Evolutionary conservation across 2,888 invertebrate genomes (phyloP).

Genomic region (Hymenopus coronatus): DNA sequence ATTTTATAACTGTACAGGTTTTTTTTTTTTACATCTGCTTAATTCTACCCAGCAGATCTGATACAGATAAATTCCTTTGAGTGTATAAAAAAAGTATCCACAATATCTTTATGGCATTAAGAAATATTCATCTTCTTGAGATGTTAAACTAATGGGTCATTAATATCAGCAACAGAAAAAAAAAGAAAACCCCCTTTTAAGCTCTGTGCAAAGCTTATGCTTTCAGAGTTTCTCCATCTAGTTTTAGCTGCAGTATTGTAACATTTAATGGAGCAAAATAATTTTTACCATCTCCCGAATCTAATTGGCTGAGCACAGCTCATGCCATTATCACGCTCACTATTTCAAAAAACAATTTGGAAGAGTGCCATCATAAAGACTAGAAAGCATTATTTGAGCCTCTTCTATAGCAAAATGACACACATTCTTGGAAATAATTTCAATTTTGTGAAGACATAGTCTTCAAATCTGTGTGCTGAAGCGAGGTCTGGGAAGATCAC

Average conservation of each 20-base stretch:
- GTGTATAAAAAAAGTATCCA: neutral
- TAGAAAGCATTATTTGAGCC: neutral
- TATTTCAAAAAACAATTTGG: no score
- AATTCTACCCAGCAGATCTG: neutral
- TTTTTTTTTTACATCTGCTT: neutral
- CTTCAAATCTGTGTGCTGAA: conserved; percentile 77
- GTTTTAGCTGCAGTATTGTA: no score
- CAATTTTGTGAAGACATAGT: neutral
- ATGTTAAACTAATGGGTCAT: neutral
- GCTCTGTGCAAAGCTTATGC: neutral
- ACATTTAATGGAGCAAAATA: neutral
- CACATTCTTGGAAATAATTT: neutral
- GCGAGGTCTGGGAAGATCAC: conserved; percentile 81
- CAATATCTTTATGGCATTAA: neutral
- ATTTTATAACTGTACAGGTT: neutral
- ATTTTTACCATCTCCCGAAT: neutral
- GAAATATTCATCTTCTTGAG: neutral
- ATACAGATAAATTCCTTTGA: neutral
- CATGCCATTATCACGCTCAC: no score
- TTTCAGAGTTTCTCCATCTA: neutral
- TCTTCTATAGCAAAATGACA: neutral
- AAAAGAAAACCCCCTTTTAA: neutral
- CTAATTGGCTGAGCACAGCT: neutral
- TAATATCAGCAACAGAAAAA: neutral
- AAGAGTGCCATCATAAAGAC: no score